Evolutionary conservation across 1,140 invertebrate genomes (phyloP).

Genomic region (Melanaphis sacchari): DNA sequence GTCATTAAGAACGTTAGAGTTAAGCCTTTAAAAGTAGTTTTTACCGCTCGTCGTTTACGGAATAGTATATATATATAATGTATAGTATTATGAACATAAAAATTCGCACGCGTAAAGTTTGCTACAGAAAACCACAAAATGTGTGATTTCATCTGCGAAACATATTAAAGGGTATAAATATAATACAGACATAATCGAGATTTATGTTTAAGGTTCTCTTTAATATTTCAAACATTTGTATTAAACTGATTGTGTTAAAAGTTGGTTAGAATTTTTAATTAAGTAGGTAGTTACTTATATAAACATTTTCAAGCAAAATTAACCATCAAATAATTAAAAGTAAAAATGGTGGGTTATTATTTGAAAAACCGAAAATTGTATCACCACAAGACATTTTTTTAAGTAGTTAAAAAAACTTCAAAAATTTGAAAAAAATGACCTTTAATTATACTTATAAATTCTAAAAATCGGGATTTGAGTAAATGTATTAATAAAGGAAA

Average conservation of each 20-base stretch:
- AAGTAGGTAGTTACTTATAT: neutral
- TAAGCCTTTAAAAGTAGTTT: constrained; percentile 16
- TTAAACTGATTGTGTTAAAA: neutral
- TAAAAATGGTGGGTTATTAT: neutral
- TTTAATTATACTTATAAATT: neutral
- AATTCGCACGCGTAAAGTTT: neutral
- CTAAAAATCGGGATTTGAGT: neutral
- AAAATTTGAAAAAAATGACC: neutral
- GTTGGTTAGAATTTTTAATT: neutral
- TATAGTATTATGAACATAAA: neutral
- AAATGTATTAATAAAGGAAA: neutral
- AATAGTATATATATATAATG: neutral
- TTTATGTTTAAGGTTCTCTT: neutral
- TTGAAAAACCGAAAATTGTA: neutral
- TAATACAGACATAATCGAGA: neutral
- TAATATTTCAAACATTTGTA: neutral
- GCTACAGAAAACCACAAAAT: neutral
- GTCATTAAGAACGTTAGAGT: neutral
- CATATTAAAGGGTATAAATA: neutral
- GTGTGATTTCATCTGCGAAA: neutral
- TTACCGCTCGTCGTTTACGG: neutral
- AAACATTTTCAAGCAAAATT: neutral
- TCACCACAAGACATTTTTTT: neutral
- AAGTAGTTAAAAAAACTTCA: neutral
- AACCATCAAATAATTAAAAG: neutral